Evolutionary conservation across 2,888 invertebrate species (phyloP).

Genomic region (Sympetrum striolatum): DNA sequence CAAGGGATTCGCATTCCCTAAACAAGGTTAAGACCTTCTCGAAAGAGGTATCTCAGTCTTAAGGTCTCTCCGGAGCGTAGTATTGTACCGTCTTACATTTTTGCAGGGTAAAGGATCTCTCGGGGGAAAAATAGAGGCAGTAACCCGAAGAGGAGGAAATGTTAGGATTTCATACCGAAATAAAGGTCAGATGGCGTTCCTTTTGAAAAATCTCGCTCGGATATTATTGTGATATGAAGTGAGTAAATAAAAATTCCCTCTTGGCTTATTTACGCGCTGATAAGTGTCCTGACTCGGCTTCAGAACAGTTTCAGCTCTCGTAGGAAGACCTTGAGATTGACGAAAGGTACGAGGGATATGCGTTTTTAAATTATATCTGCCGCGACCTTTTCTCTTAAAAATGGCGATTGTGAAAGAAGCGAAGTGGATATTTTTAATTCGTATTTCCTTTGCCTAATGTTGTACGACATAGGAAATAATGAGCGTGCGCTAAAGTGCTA

Average conservation of each 20-base stretch:
- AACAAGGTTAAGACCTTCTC: too few species aligned
- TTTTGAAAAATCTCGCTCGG: neutral
- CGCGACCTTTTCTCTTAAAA: neutral
- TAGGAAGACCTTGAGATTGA: neutral
- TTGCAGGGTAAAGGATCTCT: too few species aligned
- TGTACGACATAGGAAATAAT: too few species aligned
- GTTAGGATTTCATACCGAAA: neutral
- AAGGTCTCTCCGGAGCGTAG: too few species aligned
- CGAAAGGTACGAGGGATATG: neutral
- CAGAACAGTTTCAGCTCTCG: neutral
- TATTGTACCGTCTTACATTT: too few species aligned
- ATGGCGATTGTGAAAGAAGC: neutral
- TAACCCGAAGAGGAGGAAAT: too few species aligned
- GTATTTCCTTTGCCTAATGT: too few species aligned
- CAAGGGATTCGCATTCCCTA: too few species aligned
- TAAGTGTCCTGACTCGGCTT: neutral
- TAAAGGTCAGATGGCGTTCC: neutral
- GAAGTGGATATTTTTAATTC: too few species aligned
- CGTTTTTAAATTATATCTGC: neutral
- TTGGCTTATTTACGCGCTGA: neutral
- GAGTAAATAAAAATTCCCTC: neutral
- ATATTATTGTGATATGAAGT: neutral
- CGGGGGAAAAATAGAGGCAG: too few species aligned
- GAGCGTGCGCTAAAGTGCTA: too few species aligned
- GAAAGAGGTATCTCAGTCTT: too few species aligned